A percentile compares a stretch with the other conserved stretches of the same genome.
These are phyloP conservation scores for Grammomys surdaster DNA, from an alignment of 2,113 vertebrate species.

Conservation along the genomic window DNA sequence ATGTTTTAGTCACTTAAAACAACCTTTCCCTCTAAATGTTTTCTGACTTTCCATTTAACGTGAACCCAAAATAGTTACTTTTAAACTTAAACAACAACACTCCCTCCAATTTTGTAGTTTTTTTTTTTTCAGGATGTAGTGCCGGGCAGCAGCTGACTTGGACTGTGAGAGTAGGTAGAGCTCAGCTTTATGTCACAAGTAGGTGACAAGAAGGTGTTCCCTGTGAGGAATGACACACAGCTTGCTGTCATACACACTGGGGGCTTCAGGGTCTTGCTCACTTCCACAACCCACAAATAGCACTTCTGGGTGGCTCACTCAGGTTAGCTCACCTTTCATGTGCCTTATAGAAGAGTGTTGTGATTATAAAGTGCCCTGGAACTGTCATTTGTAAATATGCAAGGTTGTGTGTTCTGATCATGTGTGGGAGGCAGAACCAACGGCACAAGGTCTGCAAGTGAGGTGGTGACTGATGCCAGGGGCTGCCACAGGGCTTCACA, in stretches of 20 bases:
- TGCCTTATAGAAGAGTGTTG: not conserved
- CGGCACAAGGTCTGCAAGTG: accelerated
- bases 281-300: not conserved
- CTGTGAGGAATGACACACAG: not conserved
- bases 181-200: not conserved
- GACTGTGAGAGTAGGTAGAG: too few species aligned
- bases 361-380: not conserved
- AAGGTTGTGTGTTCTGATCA: not conserved
- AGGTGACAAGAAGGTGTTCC: too few species aligned
- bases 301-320: not conserved
- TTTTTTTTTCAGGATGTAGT: accelerated
- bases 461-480: not conserved
- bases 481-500: too few species aligned
- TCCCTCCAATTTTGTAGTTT: not conserved
- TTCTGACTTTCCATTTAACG: not conserved
- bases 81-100: not conserved
- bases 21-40: not conserved
- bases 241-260: not conserved
- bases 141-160: not conserved
- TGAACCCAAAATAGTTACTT: not conserved
- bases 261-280: accelerated
- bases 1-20: not conserved
- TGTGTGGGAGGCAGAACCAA: not conserved
- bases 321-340: conserved; percentile 22
- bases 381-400: not conserved